Evolutionary conservation across 2,888 invertebrate species (phyloP).

Genomic region (Cinara cedri): DNA sequence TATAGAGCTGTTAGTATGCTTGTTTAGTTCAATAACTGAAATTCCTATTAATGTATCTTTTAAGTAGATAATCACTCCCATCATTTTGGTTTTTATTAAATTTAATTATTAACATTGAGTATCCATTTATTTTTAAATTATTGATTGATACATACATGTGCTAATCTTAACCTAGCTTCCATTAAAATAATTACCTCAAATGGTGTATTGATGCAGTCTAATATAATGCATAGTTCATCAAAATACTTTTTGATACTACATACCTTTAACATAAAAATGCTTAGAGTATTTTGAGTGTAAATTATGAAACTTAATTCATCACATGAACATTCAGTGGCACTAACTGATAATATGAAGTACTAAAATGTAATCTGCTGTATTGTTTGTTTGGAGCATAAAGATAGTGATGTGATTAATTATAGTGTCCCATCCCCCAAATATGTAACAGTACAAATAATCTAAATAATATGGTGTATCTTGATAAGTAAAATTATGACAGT

Average conservation of each 20-base stretch:
- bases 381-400: not conserved
- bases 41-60: conserved; percentile 4
- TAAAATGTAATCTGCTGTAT: conserved; percentile 5
- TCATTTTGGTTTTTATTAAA: conserved; percentile 1
- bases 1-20: not conserved
- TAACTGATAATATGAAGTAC: conserved; percentile 7
- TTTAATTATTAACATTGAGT: not conserved
- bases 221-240: not conserved
- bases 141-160: not conserved
- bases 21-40: not conserved
- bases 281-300: not conserved
- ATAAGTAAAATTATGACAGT: not conserved
- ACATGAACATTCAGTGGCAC: not conserved
- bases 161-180: not conserved
- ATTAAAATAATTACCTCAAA: conserved; percentile 21
- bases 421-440: not conserved
- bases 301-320: conserved; percentile 13
- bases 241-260: conserved; percentile 21
- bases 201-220: not conserved
- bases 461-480: not conserved
- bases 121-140: conserved; percentile 12
- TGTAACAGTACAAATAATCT: not conserved
- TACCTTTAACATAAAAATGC: not conserved
- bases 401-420: conserved; percentile 2
- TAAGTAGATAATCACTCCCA: not conserved